Conservation (phyloP, 1,140 invertebrate genomes). For the Linepithema humile region DNA sequence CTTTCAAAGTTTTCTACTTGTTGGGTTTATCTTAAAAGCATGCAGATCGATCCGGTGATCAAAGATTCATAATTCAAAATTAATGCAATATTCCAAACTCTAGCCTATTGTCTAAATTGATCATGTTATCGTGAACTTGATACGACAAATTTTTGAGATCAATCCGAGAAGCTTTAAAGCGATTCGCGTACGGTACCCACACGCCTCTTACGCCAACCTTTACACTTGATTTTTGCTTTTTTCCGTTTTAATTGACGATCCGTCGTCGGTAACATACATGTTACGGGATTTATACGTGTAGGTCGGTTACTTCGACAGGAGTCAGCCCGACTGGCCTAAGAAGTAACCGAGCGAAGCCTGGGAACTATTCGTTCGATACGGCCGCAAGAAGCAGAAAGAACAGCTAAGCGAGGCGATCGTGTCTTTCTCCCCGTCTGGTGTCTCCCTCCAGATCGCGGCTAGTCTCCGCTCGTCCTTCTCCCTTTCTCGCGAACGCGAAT, state of each 20-base stretch:
- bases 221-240: constrained; percentile 31
- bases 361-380: constrained; percentile 69
- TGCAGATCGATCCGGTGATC: no score
- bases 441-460: constrained; percentile 28
- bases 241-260: constrained; percentile 62
- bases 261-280: constrained; percentile 15
- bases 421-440: constrained; percentile 51
- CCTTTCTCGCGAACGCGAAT: background rate
- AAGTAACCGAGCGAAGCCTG: constrained; percentile 71
- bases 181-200: background rate
- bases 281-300: constrained; percentile 56
- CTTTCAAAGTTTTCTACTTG: no score
- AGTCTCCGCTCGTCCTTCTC: constrained; percentile 30
- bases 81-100: no score
- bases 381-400: constrained; percentile 67
- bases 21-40: no score
- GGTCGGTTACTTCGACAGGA: constrained; percentile 48
- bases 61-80: no score
- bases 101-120: no score
- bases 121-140: no score
- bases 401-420: constrained; percentile 60
- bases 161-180: background rate
- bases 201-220: background rate
- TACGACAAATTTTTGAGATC: background rate
- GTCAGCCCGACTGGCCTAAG: constrained; percentile 59